Percentiles rank a stretch among this genome's conserved stretches.
These are phyloP conservation scores for Athalia circularis DNA, from an alignment of 2,888 invertebrate genomes.

Conservation along the genomic window DNA sequence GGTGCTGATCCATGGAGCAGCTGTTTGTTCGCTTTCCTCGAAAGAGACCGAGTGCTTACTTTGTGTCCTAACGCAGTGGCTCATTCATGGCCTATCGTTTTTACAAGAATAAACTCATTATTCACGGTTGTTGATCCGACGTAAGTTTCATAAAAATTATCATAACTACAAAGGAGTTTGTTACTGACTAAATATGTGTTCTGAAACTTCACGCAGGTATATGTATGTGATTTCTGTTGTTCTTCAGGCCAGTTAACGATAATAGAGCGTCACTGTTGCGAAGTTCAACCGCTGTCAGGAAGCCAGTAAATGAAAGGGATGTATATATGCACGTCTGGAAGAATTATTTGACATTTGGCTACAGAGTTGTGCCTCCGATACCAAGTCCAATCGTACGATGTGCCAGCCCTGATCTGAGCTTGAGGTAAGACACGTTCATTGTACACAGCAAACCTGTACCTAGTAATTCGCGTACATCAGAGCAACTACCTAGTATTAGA, in stretches of 20 bases:
- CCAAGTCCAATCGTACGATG: constrained; percentile 91
- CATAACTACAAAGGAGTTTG: not conserved
- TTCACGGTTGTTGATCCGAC: constrained; percentile 96
- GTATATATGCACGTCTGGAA: constrained; percentile 98
- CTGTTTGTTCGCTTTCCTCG: constrained; percentile 92
- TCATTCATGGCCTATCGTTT: constrained; percentile 97
- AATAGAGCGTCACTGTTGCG: constrained; percentile 95
- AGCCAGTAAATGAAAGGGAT: constrained; percentile 94
- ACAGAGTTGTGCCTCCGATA: constrained; percentile 95
- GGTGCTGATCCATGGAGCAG: constrained; percentile 94
- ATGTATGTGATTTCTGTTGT: constrained; percentile 44
- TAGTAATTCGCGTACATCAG: not conserved
- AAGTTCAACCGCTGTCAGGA: constrained; percentile 90
- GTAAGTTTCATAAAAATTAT: constrained; percentile 76
- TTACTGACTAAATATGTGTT: not conserved
- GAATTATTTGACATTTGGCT: constrained; percentile 97
- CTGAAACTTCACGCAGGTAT: constrained; percentile 2
- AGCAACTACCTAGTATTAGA: constrained; percentile 3
- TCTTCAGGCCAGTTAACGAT: constrained; percentile 92
- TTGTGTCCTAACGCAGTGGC: constrained; percentile 90
- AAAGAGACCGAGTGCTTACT: constrained; percentile 87
- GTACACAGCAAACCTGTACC: not conserved
- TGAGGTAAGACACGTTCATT: constrained; percentile 80
- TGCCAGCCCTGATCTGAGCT: constrained; percentile 93
- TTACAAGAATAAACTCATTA: constrained; percentile 91